Percentiles rank a stretch among this genome's conserved stretches.
phyloP scores from a whole-genome alignment of 2,113 vertebrate genomes.

The Zapornia atra region DNA sequence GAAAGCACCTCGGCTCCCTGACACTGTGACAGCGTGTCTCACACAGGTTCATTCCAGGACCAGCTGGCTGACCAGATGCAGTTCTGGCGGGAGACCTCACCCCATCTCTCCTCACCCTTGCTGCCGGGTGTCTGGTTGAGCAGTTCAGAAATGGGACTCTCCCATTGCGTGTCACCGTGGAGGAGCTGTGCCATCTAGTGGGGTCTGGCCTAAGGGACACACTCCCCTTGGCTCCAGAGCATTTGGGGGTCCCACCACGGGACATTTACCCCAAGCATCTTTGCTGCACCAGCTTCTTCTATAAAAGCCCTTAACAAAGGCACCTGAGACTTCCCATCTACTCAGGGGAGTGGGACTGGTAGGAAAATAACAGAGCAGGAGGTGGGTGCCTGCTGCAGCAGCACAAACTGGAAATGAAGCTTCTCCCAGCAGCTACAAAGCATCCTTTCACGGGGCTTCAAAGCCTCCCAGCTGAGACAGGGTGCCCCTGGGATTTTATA shows the following conservation, averaged over 20 bases:
- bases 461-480: neutral
- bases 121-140: neutral
- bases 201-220: neutral
- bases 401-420: neutral
- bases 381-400: neutral
- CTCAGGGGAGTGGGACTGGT: neutral
- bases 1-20: neutral
- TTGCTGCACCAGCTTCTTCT: neutral
- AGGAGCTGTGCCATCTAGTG: conserved; percentile 52
- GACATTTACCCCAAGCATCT: neutral
- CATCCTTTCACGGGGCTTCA: neutral
- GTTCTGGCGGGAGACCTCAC: neutral
- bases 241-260: too few relatives aligned
- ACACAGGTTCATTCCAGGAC: neutral
- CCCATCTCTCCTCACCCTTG: neutral
- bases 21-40: accelerated
- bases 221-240: neutral
- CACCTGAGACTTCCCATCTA: neutral
- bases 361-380: neutral
- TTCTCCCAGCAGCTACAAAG: neutral
- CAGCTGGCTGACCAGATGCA: neutral
- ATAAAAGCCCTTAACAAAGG: neutral
- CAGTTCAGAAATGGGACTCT: neutral
- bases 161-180: accelerated
- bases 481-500: too few relatives aligned